Evolutionary conservation across 2,113 vertebrate species (phyloP), one percentile per base, ranked within the genome.

Genomic region (Periophthalmodon schlosseri): DNA sequence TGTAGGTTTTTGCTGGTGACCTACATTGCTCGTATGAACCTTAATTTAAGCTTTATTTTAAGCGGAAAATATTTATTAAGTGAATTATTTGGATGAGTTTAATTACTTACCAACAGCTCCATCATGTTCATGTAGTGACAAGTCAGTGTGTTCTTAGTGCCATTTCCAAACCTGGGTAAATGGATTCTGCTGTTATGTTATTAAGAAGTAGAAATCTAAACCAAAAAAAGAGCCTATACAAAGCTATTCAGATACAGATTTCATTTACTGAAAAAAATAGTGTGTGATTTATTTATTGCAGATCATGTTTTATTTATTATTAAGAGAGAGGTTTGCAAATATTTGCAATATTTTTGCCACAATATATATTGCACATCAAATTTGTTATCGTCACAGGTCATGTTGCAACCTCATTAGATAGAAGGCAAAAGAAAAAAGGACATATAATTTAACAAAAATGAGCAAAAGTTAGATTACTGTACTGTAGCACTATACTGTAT

Each of bases 1-100:
- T 64, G 58, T 72, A 75, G 71, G 5, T 34, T 33, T 63, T 28
- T 63, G 23, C 23, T 12, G 28, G 57, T 63, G 34, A 39, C 34
- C 18, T 36, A 39, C 63, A 73, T 5, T 69, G 49, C 28, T 64
- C 66, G 21, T n/a, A 20, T 44, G 21, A 21, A 57, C 56, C 11
- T 57, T 23, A 11, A 57, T 60, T 60, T 60, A 13, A n/a, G 33
- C 18, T 20, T 13, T 20, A 34, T 18, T 39, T 34, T 64, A 54
- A 54, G 18, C 10, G 34, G 18, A 65, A 44, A 58, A 13, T 24
- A 5, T n/a, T 54, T 54, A 9, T 14, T 21, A 10, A 9, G 52
- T 56, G 52, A 56, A 9, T 52, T 16, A 20, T n/a, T 9, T 9
- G 18, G 52, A 54, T 56, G 52, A 21, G 52, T 21, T 56, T 56